phyloP scores from a whole-genome alignment of 2,113 vertebrate species.

The Chionis minor region DNA sequence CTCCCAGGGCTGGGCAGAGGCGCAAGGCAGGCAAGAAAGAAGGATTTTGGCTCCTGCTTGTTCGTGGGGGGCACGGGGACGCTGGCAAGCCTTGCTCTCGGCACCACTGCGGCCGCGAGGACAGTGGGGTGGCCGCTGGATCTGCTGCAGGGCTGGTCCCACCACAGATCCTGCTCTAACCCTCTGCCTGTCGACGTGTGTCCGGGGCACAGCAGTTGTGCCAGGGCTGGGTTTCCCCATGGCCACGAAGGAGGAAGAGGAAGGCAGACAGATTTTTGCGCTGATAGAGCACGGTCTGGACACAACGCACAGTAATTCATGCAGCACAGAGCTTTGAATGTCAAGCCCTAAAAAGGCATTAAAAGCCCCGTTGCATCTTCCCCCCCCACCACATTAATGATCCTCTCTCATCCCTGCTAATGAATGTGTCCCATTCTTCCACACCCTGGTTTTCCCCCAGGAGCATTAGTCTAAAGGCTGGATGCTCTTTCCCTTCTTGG shows the following conservation, averaged over 20 bases:
- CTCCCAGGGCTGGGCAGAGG: background rate
- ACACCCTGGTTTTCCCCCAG: background rate
- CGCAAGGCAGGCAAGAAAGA: rapidly evolving
- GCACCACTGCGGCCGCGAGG: rapidly evolving
- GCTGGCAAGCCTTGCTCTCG: rapidly evolving
- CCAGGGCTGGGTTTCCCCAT: background rate
- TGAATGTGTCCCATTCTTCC: conserved; percentile 33
- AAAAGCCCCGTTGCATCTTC: background rate
- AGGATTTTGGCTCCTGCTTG: background rate
- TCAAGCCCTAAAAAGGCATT: background rate
- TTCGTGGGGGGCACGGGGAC: rapidly evolving
- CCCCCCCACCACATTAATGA: background rate
- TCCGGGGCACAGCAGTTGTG: background rate
- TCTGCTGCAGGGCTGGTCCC: background rate
- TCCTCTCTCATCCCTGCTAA: background rate
- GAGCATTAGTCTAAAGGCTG: background rate
- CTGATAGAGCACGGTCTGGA: background rate
- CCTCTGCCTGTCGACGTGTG: rapidly evolving
- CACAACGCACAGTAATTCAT: rapidly evolving
- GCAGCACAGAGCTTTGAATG: background rate
- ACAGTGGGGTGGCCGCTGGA: background rate
- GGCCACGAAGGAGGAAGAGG: background rate
- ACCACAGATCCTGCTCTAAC: background rate
- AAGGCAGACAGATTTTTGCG: background rate
- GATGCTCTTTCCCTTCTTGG: background rate